Evolutionary conservation across 2,113 vertebrate species (phyloP), one percentile per base, ranked within the genome.

Genomic region (Pelecanus crispus): DNA sequence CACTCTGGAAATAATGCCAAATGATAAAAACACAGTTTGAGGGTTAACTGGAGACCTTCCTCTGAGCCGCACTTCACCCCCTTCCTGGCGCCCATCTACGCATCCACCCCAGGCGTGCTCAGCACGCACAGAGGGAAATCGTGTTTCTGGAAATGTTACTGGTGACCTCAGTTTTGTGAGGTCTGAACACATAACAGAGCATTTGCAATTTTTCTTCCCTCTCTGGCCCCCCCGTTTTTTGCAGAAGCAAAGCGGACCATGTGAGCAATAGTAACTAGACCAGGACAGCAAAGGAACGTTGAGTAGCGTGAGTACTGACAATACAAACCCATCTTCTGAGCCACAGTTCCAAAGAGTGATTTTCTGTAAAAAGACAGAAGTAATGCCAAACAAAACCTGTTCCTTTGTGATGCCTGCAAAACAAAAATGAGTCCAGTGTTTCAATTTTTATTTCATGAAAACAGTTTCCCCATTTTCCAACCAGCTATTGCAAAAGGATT

Each of bases 401-500:
- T 94, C 66, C 32, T 91, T 44, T 67, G 31, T 71, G 71, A 80
- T 59, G 49, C 26, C 21, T 2, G 5, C 26, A 45, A 53, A 65
- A 82, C 28, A 10, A 86, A 90, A 90, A 91, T 50, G 19, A 82
- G 45, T 58, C 67, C 47, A 22, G 9, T 79, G 66, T 80, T 90
- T 61, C 71, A 52, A 19, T 83, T 90, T 82, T 89, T 91, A 40
- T 75, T 95, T 83, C 40, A 34, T 63, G n/a, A 55, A 80, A 86
- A 87, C 13, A 0, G 20, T 71, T 90, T 85, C 61, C 49, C 28
- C 2, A 0, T 86, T 90, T 94, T 91, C 87, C 73, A 82, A 74
- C 29, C 29, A 66, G 86, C 86, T 91, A 84, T 59, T 91, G 92
- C 81, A 36, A 92, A 95, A 96, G 58, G 81, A 95, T 95, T 95